Conservation (phyloP, 2,797 vertebrate genomes). For the Cygnus olor region DNA sequence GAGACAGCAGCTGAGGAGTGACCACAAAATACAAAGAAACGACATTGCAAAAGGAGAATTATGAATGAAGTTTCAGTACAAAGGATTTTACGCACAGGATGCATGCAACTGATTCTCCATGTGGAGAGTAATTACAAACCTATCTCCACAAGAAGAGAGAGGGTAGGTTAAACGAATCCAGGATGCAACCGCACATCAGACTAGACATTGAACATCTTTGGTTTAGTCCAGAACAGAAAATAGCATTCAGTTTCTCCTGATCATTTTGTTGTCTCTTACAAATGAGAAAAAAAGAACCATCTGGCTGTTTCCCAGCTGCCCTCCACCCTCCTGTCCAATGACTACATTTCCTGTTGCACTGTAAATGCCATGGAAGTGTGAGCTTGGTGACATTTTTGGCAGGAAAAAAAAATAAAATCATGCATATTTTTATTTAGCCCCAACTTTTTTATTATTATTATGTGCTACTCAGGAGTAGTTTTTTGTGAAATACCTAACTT, state of each 20-base stretch:
- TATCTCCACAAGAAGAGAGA: neutral
- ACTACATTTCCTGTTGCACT: constrained; percentile 52
- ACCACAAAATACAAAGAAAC: neutral
- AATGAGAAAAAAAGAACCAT: neutral
- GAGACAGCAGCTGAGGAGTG: neutral
- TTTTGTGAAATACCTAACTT: constrained; percentile 7
- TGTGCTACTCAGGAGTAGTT: neutral
- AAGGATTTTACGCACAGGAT: neutral
- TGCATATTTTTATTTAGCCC: neutral
- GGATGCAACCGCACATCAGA: neutral
- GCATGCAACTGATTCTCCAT: neutral
- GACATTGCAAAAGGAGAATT: neutral
- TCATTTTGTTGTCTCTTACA: constrained; percentile 17
- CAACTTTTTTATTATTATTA: neutral
- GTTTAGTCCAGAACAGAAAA: neutral
- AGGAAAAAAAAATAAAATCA: neutral
- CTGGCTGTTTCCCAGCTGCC: constrained; percentile 11
- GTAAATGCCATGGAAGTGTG: constrained; percentile 22
- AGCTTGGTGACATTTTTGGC: constrained; percentile 4
- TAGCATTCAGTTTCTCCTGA: neutral
- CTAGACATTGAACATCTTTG: neutral
- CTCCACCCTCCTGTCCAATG: constrained; percentile 55
- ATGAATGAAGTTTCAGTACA: neutral
- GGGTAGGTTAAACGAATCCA: neutral
- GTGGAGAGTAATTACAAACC: neutral